These are phyloP conservation scores for Phrynosoma platyrhinos DNA, from an alignment of 2,113 vertebrate genomes.

Conservation along the genomic window DNA sequence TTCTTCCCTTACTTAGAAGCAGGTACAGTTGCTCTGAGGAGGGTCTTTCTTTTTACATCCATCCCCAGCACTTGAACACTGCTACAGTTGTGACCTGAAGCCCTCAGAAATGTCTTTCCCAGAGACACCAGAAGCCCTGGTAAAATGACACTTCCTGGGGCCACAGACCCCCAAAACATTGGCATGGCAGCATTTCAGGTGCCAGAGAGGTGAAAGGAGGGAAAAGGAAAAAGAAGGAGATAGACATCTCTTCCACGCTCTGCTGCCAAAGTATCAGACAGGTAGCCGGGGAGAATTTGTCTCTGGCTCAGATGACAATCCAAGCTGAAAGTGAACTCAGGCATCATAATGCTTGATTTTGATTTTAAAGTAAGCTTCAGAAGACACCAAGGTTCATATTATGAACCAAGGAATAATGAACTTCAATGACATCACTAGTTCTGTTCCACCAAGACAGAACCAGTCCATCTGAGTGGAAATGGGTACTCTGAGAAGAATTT, in stretches of 20 bases:
- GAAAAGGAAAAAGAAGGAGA: neutral
- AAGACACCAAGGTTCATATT: neutral
- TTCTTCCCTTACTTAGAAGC: no score
- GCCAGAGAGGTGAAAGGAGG: neutral
- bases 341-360: neutral
- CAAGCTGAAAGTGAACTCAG: neutral
- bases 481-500: neutral
- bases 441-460: neutral
- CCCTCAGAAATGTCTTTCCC: neutral
- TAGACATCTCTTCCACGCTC: neutral
- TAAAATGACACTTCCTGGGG: no score
- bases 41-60: neutral
- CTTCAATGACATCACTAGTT: neutral
- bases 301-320: neutral
- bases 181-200: neutral
- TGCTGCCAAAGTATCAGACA: neutral
- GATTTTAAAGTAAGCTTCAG: neutral
- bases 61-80: neutral
- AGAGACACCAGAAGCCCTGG: no score
- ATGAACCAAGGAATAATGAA: neutral
- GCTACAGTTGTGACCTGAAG: neutral
- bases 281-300: neutral
- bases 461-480: neutral
- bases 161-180: no score
- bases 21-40: no score